Evolutionary conservation across 2,888 invertebrate genomes (phyloP).

Genomic region (Operophtera brumata): DNA sequence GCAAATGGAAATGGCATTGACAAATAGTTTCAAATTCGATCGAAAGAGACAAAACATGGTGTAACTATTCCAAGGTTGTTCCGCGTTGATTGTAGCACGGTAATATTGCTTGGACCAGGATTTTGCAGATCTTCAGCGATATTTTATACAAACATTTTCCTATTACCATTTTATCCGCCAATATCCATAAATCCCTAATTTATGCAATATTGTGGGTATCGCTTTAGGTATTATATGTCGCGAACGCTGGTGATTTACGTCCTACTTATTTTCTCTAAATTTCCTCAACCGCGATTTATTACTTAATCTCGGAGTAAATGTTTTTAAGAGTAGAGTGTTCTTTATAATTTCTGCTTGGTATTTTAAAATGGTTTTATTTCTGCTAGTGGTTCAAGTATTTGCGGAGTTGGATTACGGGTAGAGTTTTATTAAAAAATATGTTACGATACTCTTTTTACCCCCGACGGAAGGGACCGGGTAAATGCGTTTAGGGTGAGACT

Average conservation of each 20-base stretch:
- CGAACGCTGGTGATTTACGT: constrained; percentile 46
- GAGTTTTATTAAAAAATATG: background rate
- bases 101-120: background rate
- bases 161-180: constrained; percentile 14
- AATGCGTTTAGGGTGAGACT: too few species aligned
- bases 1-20: too few species aligned
- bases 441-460: background rate
- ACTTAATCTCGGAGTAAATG: constrained; percentile 76
- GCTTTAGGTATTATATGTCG: constrained; percentile 33
- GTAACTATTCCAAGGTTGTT: too few species aligned
- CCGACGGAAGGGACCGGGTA: too few species aligned
- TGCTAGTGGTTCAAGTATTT: constrained; percentile 11
- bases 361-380: constrained; percentile 34
- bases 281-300: constrained; percentile 74
- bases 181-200: constrained; percentile 19
- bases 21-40: too few species aligned
- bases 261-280: constrained; percentile 69
- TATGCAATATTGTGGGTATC: constrained; percentile 22
- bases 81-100: too few species aligned
- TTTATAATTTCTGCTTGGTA: constrained; percentile 15
- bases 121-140: background rate
- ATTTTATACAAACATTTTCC: constrained; percentile 3
- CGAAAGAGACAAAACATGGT: too few species aligned
- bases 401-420: background rate
- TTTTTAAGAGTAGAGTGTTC: constrained; percentile 67